Evolutionary conservation across 2,113 vertebrate species (phyloP).

Genomic region (Poecilia latipinna): DNA sequence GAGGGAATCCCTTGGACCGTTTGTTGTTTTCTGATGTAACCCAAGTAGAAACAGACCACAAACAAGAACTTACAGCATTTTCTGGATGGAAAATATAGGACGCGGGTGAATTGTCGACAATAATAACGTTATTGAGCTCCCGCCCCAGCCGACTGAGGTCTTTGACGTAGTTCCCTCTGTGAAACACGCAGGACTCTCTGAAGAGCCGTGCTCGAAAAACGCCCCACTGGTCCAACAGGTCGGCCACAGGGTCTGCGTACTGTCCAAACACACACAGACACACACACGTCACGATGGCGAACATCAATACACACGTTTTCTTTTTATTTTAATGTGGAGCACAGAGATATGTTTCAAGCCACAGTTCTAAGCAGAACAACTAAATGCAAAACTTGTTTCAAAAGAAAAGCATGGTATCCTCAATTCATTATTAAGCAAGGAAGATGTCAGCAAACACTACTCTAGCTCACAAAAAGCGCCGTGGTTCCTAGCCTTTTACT

Average conservation of each 20-base stretch:
- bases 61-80: constrained; percentile 90
- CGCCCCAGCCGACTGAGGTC: constrained; percentile 96
- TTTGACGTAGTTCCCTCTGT: constrained; percentile 98
- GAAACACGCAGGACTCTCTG: constrained; percentile 97
- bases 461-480: constrained; percentile 31
- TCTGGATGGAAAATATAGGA: constrained; percentile 99
- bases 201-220: constrained; percentile 97
- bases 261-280: constrained; percentile 46
- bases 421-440: constrained; percentile 7
- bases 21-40: too few species aligned
- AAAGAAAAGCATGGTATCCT: constrained; percentile 13
- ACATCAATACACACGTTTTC: neutral
- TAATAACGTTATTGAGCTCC: constrained; percentile 96
- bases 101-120: constrained; percentile 97
- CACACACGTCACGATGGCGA: neutral
- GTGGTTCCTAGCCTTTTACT: constrained; percentile 19
- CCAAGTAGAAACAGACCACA: too few species aligned
- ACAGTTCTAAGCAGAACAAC: constrained; percentile 6
- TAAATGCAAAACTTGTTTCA: constrained; percentile 12
- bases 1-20: too few species aligned
- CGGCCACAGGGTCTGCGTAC: constrained; percentile 98
- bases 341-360: neutral
- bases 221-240: constrained; percentile 97
- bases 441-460: constrained; percentile 27
- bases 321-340: neutral